Evolutionary conservation across 2,113 vertebrate genomes (phyloP).

Genomic region (Dermatemys mawii): DNA sequence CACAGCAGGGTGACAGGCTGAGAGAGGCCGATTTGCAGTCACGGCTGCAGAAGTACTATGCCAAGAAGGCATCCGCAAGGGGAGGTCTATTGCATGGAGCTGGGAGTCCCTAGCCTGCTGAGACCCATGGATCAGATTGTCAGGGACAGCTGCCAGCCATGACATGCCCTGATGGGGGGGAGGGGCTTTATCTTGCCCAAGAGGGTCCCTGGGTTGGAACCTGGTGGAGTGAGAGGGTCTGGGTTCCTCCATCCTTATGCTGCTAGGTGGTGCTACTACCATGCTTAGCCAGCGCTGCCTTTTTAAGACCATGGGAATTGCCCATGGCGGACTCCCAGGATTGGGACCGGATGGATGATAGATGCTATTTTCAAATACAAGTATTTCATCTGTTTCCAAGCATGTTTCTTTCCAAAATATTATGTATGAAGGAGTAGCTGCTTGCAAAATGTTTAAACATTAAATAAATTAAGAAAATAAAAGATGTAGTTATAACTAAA

Average conservation of each 20-base stretch:
- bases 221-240: not conserved
- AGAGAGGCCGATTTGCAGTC: not conserved
- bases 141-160: not conserved
- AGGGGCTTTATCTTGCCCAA: not conserved
- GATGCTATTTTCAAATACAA: not conserved
- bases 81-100: not conserved
- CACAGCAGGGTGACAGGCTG: not conserved
- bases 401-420: not conserved
- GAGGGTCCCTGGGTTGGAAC: not conserved
- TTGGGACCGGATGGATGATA: not conserved
- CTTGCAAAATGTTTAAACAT: not conserved
- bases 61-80: not conserved
- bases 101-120: not conserved
- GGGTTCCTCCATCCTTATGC: not conserved
- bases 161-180: not conserved
- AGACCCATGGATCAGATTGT: not conserved
- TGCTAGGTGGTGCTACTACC: not conserved
- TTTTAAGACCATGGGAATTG: not conserved
- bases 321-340: rapidly evolving
- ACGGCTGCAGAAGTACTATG: not conserved
- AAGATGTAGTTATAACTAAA: not conserved
- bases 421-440: not conserved
- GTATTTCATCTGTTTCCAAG: not conserved
- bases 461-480: not conserved
- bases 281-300: not conserved